Conservation (phyloP, 1,140 invertebrate genomes). For the Pseudomyrmex gracilis region DNA sequence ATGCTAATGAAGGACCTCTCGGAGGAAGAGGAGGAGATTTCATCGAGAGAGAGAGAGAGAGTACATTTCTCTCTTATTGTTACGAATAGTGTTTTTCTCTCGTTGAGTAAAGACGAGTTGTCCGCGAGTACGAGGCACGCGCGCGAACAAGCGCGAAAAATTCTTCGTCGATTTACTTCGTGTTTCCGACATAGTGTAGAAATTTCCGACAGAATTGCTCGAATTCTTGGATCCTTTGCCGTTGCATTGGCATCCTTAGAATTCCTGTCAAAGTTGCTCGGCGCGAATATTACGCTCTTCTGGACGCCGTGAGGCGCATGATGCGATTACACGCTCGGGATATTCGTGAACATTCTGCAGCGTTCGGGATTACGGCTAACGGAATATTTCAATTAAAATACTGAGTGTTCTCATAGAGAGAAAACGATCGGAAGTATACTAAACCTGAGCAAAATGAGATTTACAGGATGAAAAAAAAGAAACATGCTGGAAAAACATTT, state of each 20-base stretch:
- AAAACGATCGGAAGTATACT: not conserved
- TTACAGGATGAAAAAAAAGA: not conserved
- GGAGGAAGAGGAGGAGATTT: conserved; percentile 31
- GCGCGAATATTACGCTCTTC: conserved; percentile 71
- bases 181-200: conserved; percentile 52
- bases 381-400: conserved; percentile 42
- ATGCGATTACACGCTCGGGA: conserved; percentile 47
- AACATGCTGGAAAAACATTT: too few relatives aligned
- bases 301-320: conserved; percentile 42
- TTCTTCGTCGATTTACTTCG: conserved; percentile 18
- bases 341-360: conserved; percentile 31
- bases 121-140: conserved; percentile 20
- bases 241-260: conserved; percentile 45
- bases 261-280: conserved; percentile 62
- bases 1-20: conserved; percentile 76
- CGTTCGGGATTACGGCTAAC: conserved; percentile 9
- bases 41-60: too few relatives aligned
- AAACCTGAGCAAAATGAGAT: not conserved
- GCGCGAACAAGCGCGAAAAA: conserved; percentile 49
- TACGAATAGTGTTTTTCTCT: not conserved
- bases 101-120: not conserved
- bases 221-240: conserved; percentile 59
- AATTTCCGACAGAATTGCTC: conserved; percentile 68
- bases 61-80: not conserved
- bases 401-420: not conserved